Percentiles rank a stretch among this genome's conserved stretches.
Conservation (phyloP, 1,140 invertebrate species). For the Macrobrachium nipponense region DNA sequence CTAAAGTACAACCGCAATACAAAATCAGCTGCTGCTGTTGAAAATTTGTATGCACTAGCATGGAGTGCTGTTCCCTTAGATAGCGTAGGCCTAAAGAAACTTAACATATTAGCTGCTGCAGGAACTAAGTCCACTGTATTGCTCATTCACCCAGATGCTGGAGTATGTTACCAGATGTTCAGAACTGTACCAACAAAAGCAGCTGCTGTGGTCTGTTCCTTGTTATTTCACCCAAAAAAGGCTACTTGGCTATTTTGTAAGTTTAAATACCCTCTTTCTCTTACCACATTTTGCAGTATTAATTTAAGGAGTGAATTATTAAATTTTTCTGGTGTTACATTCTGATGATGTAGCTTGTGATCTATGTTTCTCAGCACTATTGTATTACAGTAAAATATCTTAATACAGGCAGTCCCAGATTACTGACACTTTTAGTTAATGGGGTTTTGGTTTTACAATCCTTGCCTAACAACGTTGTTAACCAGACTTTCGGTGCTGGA, state of each 20-base stretch:
- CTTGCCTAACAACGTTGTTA: too few relatives aligned
- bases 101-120: constrained; percentile 70
- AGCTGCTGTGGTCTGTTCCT: constrained; percentile 66
- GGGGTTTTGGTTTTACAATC: too few relatives aligned
- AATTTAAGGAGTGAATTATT: too few relatives aligned
- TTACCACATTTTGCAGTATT: background rate
- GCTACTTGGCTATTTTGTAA: constrained; percentile 71
- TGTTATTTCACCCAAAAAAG: constrained; percentile 70
- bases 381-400: too few relatives aligned
- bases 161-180: constrained; percentile 63
- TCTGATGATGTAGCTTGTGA: too few relatives aligned
- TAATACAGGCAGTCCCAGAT: too few relatives aligned
- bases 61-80: constrained; percentile 69
- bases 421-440: too few relatives aligned
- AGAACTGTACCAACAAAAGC: constrained; percentile 61
- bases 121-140: constrained; percentile 67
- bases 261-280: constrained; percentile 52
- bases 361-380: too few relatives aligned
- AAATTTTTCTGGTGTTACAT: too few relatives aligned
- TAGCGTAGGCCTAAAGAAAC: constrained; percentile 51
- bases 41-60: constrained; percentile 70
- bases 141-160: constrained; percentile 65
- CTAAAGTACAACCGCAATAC: constrained; percentile 69
- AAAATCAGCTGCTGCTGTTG: constrained; percentile 52
- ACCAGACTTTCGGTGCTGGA: too few relatives aligned